Conservation (phyloP, 2,888 invertebrate genomes). For the Amphipyra berbera region DNA sequence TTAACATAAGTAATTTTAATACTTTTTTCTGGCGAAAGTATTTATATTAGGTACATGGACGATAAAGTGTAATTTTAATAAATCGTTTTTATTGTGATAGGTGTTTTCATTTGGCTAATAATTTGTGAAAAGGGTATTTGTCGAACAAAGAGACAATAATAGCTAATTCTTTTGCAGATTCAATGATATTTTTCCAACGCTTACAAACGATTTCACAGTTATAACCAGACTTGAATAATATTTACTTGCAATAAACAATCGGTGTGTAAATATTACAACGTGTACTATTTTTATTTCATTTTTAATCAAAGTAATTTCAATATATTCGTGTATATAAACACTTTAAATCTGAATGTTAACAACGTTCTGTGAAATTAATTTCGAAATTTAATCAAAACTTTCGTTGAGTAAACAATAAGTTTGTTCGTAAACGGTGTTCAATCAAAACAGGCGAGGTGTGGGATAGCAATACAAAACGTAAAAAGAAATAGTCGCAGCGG, state of each 20-base stretch:
- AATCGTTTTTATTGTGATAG: background rate
- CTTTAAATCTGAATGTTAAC: conserved; percentile 24
- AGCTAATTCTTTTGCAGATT: background rate
- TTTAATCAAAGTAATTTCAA: conserved; percentile 25
- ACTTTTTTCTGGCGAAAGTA: background rate
- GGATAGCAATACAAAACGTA: conserved; percentile 36
- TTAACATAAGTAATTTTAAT: background rate
- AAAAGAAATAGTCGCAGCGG: conserved; percentile 16
- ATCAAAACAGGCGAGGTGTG: conserved; percentile 42
- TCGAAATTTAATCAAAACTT: conserved; percentile 46
- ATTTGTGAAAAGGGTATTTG: background rate
- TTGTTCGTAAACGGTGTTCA: conserved; percentile 14
- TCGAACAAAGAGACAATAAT: conserved; percentile 3
- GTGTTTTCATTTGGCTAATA: conserved; percentile 9
- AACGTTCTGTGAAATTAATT: conserved; percentile 39
- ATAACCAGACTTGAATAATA: background rate
- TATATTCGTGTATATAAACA: conserved; percentile 29
- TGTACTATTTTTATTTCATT: conserved; percentile 7
- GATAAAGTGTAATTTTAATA: background rate
- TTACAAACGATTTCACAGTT: background rate
- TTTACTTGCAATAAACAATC: conserved; percentile 1
- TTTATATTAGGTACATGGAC: background rate
- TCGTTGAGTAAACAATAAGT: conserved; percentile 31
- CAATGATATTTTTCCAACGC: conserved; percentile 4
- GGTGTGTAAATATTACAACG: background rate